These are phyloP conservation scores for Rhodinocichla rosea DNA, from an alignment of 2,113 vertebrate genomes.

Conservation along the genomic window DNA sequence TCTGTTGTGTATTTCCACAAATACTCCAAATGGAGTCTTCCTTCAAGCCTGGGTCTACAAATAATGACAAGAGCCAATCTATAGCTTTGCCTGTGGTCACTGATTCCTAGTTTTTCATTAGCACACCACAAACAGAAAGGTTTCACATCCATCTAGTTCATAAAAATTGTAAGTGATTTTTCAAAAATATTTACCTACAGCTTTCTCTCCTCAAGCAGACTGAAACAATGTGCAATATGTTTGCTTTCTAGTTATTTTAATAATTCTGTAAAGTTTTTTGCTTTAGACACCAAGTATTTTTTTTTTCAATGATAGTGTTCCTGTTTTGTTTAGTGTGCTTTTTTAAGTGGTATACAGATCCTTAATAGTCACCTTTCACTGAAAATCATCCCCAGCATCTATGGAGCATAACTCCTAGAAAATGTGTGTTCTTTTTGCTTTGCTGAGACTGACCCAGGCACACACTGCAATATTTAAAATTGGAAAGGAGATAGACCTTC, in stretches of 20 bases:
- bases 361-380: not conserved
- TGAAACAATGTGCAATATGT: not conserved
- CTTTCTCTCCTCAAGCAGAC: not conserved
- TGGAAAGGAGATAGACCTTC: not conserved
- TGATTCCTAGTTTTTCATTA: not conserved
- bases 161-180: not conserved
- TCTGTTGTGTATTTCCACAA: not conserved
- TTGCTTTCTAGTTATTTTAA: not conserved
- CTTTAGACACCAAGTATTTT: not conserved
- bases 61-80: not conserved
- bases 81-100: not conserved
- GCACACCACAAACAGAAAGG: not conserved
- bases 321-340: not conserved
- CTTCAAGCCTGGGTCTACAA: not conserved
- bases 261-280: not conserved
- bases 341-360: not conserved
- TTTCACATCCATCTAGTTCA: not conserved
- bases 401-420: not conserved
- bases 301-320: not conserved
- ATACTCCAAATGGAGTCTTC: not conserved
- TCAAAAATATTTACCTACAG: not conserved
- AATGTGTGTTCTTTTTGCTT: not conserved
- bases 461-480: not conserved
- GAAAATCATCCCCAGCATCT: not conserved
- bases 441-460: not conserved